A percentile compares a stretch with the other conserved stretches of the same genome.
Conservation (phyloP, 1,140 invertebrate genomes). For the Pogonus chalceus region DNA sequence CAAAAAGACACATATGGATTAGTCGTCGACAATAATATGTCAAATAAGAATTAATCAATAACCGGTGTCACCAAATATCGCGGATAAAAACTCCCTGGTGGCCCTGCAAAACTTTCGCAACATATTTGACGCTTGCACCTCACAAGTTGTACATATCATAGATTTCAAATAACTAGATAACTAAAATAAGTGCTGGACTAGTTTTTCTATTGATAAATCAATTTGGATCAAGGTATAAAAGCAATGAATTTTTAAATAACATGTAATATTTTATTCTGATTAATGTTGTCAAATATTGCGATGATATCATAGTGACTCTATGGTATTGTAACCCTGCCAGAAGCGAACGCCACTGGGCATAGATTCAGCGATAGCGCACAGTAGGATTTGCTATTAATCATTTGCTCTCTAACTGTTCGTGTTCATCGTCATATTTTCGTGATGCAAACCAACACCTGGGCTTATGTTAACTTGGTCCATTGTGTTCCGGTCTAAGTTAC, state of each 20-base stretch:
- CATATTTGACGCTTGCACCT: no score
- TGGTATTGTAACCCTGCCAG: neutral
- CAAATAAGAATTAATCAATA: neutral
- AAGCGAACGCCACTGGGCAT: neutral
- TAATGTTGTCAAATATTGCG: no score
- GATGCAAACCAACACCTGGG: neutral
- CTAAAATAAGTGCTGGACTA: no score
- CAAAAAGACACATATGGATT: neutral
- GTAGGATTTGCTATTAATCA: constrained; percentile 5
- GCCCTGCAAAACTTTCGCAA: neutral
- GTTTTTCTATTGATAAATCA: no score
- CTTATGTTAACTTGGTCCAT: no score
- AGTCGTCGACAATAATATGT: neutral
- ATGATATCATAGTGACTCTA: no score
- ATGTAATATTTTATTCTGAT: no score
- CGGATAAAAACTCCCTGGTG: neutral
- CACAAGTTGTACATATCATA: no score
- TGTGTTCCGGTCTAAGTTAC: neutral
- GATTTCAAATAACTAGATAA: no score
- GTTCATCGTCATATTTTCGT: neutral
- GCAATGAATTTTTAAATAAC: no score
- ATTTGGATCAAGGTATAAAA: no score
- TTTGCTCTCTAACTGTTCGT: neutral
- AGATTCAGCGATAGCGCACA: neutral
- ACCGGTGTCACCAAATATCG: neutral